A percentile compares a stretch with the other conserved stretches of the same genome.
phyloP scores from a whole-genome alignment of 1,140 invertebrate species.

The Rhizoglyphus robini region DNA sequence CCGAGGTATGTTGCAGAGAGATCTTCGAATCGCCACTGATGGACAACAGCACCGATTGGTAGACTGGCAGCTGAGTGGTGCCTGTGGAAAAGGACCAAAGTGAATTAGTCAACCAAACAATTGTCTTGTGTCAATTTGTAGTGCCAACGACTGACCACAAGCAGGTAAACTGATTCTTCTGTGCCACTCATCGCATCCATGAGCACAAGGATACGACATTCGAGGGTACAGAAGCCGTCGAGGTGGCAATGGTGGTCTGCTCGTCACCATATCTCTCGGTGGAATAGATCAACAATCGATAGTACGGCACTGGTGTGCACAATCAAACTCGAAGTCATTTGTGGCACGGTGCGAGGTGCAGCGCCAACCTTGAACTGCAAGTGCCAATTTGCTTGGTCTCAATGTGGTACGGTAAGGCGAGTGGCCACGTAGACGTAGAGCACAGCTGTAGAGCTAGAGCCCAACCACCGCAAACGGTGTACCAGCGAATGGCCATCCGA shows the following conservation, averaged over 20 bases:
- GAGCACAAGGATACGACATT: background rate
- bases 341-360: background rate
- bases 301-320: background rate
- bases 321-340: background rate
- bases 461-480: background rate
- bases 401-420: background rate
- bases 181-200: background rate
- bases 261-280: background rate
- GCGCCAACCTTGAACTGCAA: background rate
- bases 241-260: background rate
- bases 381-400: background rate
- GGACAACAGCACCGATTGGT: constrained; percentile 17
- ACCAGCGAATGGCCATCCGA: background rate
- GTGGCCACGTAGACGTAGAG: background rate
- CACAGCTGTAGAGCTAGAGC: background rate
- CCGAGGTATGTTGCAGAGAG: constrained; percentile 19
- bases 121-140: too few species aligned
- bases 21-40: constrained; percentile 21
- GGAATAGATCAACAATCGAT: background rate
- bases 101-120: background rate
- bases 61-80: background rate
- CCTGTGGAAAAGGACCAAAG: background rate
- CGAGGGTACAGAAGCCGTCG: background rate
- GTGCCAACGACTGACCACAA: background rate
- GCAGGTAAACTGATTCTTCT: background rate